Percentiles rank a stretch among this genome's conserved stretches.
These are phyloP conservation scores for Gila robusta DNA, from an alignment of 2,797 vertebrate genomes.

Conservation along the genomic window DNA sequence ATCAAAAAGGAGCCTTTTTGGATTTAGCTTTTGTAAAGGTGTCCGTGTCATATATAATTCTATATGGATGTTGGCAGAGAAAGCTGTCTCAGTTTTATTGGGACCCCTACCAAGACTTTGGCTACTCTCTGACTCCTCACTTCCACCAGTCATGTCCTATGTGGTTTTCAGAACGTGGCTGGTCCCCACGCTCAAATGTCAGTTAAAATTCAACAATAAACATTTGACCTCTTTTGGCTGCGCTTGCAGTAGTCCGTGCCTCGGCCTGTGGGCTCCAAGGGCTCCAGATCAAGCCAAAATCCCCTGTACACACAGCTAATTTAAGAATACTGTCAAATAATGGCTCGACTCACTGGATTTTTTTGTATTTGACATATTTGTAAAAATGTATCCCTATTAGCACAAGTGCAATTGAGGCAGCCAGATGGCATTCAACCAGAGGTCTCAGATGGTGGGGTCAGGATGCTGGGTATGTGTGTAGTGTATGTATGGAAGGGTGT, in stretches of 20 bases:
- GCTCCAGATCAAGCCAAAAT: slow-evolving; percentile 50
- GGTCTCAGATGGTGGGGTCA: slow-evolving; percentile 39
- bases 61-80: slow-evolving; percentile 7
- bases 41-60: background rate
- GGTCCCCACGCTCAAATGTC: slow-evolving; percentile 46
- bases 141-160: slow-evolving; percentile 55
- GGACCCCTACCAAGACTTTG: slow-evolving; percentile 33
- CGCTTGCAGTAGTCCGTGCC: slow-evolving; percentile 20
- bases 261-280: slow-evolving; percentile 43
- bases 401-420: slow-evolving; percentile 1
- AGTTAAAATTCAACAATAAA: slow-evolving; percentile 61
- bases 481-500: background rate
- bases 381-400: slow-evolving; percentile 49
- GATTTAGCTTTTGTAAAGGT: slow-evolving; percentile 21
- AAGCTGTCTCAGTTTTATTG: slow-evolving; percentile 30
- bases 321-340: slow-evolving; percentile 49
- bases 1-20: background rate
- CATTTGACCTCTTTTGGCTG: slow-evolving; percentile 43
- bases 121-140: slow-evolving; percentile 34
- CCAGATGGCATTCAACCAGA: slow-evolving; percentile 34
- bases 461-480: background rate
- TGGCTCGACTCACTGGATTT: slow-evolving; percentile 19
- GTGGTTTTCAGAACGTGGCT: slow-evolving; percentile 55
- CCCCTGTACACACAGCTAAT: slow-evolving; percentile 31
- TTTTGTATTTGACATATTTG: slow-evolving; percentile 47